Evolutionary conservation across 2,113 vertebrate species (phyloP).

Genomic region (Plectropomus leopardus): DNA sequence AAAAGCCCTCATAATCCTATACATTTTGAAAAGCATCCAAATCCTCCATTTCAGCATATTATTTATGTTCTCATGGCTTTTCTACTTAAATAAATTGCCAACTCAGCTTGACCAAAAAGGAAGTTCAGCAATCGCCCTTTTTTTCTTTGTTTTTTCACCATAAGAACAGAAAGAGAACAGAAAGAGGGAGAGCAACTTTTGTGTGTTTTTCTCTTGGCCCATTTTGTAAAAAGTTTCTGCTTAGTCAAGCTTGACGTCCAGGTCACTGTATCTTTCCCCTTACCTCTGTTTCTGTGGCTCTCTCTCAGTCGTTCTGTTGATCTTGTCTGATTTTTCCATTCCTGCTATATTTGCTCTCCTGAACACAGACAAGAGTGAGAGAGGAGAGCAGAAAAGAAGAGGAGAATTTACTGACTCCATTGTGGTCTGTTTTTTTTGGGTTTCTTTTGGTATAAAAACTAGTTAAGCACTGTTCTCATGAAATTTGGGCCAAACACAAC

Average conservation of each 20-base stretch:
- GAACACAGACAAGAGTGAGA: neutral
- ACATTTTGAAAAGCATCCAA: too few relatives aligned
- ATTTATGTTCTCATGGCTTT: too few relatives aligned
- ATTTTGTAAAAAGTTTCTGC: constrained; percentile 51
- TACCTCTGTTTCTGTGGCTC: constrained; percentile 3
- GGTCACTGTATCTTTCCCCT: constrained; percentile 32
- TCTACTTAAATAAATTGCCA: too few relatives aligned
- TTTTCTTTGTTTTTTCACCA: too few relatives aligned
- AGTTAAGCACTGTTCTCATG: neutral
- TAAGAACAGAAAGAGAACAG: too few relatives aligned
- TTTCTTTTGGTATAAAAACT: constrained; percentile 15
- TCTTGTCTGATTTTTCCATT: neutral
- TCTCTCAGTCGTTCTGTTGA: constrained; percentile 16
- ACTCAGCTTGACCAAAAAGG: too few relatives aligned
- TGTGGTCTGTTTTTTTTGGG: constrained; percentile 13
- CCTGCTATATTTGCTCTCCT: neutral
- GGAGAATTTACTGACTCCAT: neutral
- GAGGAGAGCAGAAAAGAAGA: neutral
- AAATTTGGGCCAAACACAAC: constrained; percentile 25
- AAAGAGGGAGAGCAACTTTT: too few relatives aligned
- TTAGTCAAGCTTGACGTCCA: constrained; percentile 41
- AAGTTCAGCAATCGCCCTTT: too few relatives aligned
- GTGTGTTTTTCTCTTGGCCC: constrained; percentile 5
- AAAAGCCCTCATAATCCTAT: too few relatives aligned
- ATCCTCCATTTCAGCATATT: too few relatives aligned